These are phyloP conservation scores for Rhadinocentrus ornatus DNA, from an alignment of 2,797 vertebrate species.

Conservation along the genomic window DNA sequence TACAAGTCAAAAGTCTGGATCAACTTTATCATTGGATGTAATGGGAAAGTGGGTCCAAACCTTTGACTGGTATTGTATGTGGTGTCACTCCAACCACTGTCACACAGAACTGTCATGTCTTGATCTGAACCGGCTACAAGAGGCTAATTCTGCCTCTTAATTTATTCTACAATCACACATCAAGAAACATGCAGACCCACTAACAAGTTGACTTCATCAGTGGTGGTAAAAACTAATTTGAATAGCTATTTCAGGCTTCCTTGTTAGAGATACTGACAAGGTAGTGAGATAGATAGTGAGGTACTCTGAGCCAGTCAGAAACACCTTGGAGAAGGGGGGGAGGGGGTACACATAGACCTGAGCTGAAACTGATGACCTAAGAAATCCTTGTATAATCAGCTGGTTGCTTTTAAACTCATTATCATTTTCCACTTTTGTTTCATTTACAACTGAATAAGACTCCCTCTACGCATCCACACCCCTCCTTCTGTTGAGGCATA, in stretches of 20 bases:
- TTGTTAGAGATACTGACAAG: slow-evolving; percentile 27
- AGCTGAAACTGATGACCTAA: slow-evolving; percentile 61
- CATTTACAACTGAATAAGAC: slow-evolving; percentile 80
- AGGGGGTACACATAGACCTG: neutral
- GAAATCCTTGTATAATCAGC: slow-evolving; percentile 70
- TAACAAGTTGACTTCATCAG: slow-evolving; percentile 13
- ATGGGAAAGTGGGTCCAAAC: no score
- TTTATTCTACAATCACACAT: neutral
- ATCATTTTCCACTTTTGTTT: slow-evolving; percentile 73
- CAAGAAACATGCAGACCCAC: slow-evolving; percentile 13
- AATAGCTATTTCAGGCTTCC: slow-evolving; percentile 46
- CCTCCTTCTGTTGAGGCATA: slow-evolving; percentile 73
- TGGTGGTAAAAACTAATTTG: slow-evolving; percentile 29
- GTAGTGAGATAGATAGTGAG: no score
- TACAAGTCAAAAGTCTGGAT: no score
- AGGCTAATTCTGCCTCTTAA: slow-evolving; percentile 20
- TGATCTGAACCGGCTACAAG: slow-evolving; percentile 1
- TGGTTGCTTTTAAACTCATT: slow-evolving; percentile 72
- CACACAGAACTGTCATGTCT: slow-evolving; percentile 8
- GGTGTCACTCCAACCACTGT: neutral
- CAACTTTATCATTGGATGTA: no score
- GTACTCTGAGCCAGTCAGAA: slow-evolving; percentile 31
- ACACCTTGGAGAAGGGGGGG: slow-evolving; percentile 17
- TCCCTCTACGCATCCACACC: slow-evolving; percentile 59
- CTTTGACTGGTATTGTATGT: neutral